phyloP scores from a whole-genome alignment of 2,113 vertebrate genomes.

The Hypanus sabinus region DNA sequence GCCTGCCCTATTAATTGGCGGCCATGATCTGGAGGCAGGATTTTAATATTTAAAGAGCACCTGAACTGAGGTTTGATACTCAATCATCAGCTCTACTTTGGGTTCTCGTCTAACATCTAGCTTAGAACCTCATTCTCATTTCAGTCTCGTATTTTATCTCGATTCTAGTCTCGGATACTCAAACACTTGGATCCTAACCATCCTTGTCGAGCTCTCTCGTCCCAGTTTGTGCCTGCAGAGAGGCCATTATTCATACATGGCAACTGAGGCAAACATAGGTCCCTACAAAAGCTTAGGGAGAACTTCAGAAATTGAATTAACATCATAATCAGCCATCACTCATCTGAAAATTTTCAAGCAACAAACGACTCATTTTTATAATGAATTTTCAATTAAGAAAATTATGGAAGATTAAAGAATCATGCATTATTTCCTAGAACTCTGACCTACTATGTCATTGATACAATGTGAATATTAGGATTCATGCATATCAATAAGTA shows the following conservation, averaged over 20 bases:
- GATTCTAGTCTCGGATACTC: too few species aligned
- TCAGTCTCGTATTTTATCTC: too few species aligned
- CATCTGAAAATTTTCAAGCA: not conserved
- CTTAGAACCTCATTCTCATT: too few species aligned
- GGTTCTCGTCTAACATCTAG: too few species aligned
- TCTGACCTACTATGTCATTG: not conserved
- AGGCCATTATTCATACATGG: not conserved
- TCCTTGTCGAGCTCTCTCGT: too few species aligned
- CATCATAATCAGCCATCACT: not conserved
- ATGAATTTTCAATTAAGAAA: not conserved
- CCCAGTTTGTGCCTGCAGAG: not conserved
- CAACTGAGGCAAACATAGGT: not conserved
- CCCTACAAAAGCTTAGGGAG: not conserved
- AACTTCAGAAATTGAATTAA: not conserved
- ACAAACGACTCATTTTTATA: not conserved
- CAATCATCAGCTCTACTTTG: too few species aligned
- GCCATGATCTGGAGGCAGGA: too few species aligned
- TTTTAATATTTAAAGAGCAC: too few species aligned
- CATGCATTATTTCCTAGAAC: not conserved
- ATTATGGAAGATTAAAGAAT: not conserved
- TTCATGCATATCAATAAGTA: not conserved
- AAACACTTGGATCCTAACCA: too few species aligned
- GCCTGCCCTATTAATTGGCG: too few species aligned
- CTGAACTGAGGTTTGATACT: too few species aligned
- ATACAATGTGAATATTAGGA: not conserved